phyloP scores from a whole-genome alignment of 2,113 vertebrate genomes.

The Charadrius vociferus region DNA sequence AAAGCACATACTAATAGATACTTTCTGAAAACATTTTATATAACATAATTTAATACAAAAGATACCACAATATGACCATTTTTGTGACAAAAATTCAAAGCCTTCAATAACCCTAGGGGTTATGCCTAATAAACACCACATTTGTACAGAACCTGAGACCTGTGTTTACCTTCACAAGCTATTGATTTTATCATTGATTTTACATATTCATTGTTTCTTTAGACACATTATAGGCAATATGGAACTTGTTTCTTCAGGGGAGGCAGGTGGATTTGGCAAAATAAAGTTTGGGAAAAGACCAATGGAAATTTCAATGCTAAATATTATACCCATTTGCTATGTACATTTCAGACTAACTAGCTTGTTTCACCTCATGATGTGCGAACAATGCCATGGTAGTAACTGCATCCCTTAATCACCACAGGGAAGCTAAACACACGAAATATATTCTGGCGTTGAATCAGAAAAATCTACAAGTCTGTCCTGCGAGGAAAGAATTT shows the following conservation, averaged over 20 bases:
- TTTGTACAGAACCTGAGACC: not conserved
- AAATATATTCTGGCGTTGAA: not conserved
- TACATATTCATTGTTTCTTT: not conserved
- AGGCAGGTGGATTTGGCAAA: not conserved
- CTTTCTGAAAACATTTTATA: not conserved
- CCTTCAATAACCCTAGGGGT: not conserved
- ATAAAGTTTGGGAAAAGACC: not conserved
- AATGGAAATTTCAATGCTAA: not conserved
- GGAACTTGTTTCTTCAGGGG: not conserved
- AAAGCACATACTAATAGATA: not conserved
- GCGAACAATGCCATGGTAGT: not conserved
- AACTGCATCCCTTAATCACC: not conserved
- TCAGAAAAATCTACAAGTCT: not conserved
- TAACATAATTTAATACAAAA: not conserved
- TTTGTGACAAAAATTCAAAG: not conserved
- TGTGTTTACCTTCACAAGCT: not conserved
- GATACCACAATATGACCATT: not conserved
- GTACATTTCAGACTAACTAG: not conserved
- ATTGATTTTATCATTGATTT: not conserved
- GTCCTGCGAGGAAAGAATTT: not conserved
- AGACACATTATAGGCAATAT: not conserved
- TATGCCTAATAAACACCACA: not conserved
- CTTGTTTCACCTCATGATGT: not conserved
- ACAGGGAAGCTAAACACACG: not conserved
- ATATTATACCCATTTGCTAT: not conserved